Evolutionary conservation across 2,113 vertebrate species (phyloP), one percentile per base, ranked within the genome.

Genomic region (Papio anubis): DNA sequence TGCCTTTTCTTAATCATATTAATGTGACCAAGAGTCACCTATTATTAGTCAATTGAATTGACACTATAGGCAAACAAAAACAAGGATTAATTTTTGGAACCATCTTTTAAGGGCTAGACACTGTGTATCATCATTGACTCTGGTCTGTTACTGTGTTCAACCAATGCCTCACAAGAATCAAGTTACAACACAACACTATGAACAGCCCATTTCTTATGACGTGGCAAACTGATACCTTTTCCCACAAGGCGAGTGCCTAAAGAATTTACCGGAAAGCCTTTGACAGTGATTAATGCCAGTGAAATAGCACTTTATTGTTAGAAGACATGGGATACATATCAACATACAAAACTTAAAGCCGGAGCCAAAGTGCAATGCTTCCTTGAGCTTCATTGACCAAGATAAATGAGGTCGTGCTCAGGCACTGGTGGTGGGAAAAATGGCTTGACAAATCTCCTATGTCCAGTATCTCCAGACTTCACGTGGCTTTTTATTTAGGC

Each of bases 231-330:
- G 43, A 88, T 93, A 43, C 32, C 72, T 89, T 83, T 96, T 97
- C 93, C 89, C 85, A 25, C 25, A 93, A 81, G 57, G 80, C 45
- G 59, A 83, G 35, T 18, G 40, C 55, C 57, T 59, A 4, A 95
- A 86, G 66, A 93, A 80, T 93, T 97, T 97, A 88, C 97, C 82
- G 91, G 93, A 97, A 97, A 94, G 61, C 23, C 50, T 76, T 23
- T 73, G 78, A 86, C 52, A 43, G 18, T 90, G 90, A 94, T 66
- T 86, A 88, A 94, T 79, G 45, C 30, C 57, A 38, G 9, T 0
- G 52, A 76, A 86, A 40, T 0, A 59, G 38, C 35, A 52, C 45
- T 96, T 96, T 32, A 30, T 90, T 81, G 75, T 68, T 10, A 50
- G 73, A 92, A 88, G 66, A 75, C 59, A 68, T 6, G 17, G 52